phyloP scores from a whole-genome alignment of 2,113 vertebrate species.

The Piprites chloris region DNA sequence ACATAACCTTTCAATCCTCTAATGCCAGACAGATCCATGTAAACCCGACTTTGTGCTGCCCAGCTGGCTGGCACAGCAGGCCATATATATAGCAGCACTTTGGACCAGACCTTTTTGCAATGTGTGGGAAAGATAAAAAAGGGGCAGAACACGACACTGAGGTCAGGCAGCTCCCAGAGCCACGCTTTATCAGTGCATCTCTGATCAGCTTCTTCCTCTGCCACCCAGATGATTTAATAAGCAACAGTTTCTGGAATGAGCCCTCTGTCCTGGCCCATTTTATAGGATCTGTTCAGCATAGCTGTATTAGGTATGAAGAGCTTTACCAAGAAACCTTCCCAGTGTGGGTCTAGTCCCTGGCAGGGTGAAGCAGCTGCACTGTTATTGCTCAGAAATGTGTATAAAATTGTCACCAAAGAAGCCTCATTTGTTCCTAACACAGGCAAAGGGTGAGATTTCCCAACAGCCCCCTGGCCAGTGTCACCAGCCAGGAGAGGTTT shows the following conservation, averaged over 20 bases:
- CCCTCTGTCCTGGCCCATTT: neutral
- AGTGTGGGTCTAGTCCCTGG: neutral
- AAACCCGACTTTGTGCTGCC: neutral
- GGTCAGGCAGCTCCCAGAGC: conserved; percentile 83
- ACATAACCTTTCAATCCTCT: conserved; percentile 68
- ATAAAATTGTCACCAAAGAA: neutral
- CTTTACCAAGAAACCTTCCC: neutral
- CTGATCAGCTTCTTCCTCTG: conserved; percentile 36
- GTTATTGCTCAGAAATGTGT: neutral
- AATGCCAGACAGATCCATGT: conserved; percentile 54
- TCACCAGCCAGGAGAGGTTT: neutral
- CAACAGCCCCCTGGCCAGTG: neutral
- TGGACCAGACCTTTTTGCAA: conserved; percentile 67
- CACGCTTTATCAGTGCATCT: conserved; percentile 21
- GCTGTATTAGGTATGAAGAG: neutral
- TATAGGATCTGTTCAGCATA: neutral
- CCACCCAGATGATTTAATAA: neutral
- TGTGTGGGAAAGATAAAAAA: conserved; percentile 88
- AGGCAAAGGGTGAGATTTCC: neutral
- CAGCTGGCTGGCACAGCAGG: conserved; percentile 28
- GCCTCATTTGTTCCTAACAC: neutral
- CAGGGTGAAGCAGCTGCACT: neutral
- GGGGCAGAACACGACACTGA: conserved; percentile 71
- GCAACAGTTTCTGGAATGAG: neutral
- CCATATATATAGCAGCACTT: conserved; percentile 71